phyloP scores from a whole-genome alignment of 2,888 invertebrate genomes.

The Drosophila paranaensis region DNA sequence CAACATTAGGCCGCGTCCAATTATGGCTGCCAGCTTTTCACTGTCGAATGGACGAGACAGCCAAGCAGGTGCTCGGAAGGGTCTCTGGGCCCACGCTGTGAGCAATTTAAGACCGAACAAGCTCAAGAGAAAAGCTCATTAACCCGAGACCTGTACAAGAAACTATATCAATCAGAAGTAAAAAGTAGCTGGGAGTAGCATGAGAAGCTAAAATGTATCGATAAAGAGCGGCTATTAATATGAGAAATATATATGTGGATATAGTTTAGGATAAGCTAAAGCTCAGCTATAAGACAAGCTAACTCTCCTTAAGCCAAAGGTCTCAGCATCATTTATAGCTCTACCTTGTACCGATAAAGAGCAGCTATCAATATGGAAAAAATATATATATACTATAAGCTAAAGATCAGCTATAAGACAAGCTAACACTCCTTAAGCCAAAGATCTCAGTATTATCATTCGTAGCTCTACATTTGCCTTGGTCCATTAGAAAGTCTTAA shows the following conservation, averaged over 20 bases:
- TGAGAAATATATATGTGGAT: too few species aligned
- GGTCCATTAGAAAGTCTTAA: conserved; percentile 14
- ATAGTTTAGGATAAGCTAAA: too few species aligned
- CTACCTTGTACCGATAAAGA: too few species aligned
- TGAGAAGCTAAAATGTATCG: background rate
- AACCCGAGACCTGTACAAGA: conserved; percentile 3
- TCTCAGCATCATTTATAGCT: background rate
- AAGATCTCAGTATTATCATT: background rate
- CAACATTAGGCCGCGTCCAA: conserved; percentile 74
- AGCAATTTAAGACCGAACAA: conserved; percentile 25
- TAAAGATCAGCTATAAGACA: background rate
- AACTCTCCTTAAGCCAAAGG: background rate
- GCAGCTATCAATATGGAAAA: too few species aligned
- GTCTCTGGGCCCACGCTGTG: conserved; percentile 57
- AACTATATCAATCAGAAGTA: conserved; percentile 14
- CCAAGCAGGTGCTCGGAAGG: conserved; percentile 53
- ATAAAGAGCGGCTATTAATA: too few species aligned
- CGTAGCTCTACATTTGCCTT: background rate
- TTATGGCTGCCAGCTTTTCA: conserved; percentile 69
- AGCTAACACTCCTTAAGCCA: background rate
- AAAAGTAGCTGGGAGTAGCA: background rate
- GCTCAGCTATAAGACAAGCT: background rate
- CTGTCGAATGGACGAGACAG: conserved; percentile 45
- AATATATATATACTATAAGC: too few species aligned
- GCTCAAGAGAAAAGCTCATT: conserved; percentile 18